These are phyloP conservation scores for Tryphoninae sp. DNA, from an alignment of 2,888 invertebrate species.

Conservation along the genomic window DNA sequence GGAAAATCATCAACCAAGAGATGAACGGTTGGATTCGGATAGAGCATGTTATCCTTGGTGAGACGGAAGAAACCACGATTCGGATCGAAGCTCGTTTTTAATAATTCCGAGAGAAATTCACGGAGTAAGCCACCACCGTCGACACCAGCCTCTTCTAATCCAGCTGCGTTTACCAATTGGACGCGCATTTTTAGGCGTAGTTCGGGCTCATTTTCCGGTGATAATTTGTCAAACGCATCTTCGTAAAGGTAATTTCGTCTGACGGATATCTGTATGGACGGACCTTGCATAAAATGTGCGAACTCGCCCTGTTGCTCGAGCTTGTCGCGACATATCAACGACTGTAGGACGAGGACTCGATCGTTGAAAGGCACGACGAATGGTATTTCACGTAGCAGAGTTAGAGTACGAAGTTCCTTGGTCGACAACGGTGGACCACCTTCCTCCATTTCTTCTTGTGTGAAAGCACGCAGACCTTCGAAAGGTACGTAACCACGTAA, in stretches of 20 bases:
- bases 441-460: constrained; percentile 86
- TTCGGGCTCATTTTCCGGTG: constrained; percentile 94
- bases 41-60: constrained; percentile 95
- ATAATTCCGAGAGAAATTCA: constrained; percentile 96
- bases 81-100: constrained; percentile 98
- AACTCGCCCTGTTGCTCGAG: constrained; percentile 89
- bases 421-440: constrained; percentile 93
- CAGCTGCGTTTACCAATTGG: constrained; percentile 94
- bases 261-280: constrained; percentile 89
- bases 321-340: constrained; percentile 86
- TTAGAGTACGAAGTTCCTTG: constrained; percentile 92
- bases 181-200: constrained; percentile 93
- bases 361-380: constrained; percentile 97
- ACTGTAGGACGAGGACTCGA: constrained; percentile 92
- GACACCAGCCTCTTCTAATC: constrained; percentile 97
- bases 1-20: constrained; percentile 92
- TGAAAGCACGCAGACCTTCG: constrained; percentile 83
- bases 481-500: constrained; percentile 82
- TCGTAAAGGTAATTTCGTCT: constrained; percentile 97
- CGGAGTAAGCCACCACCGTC: constrained; percentile 98
- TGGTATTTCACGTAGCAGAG: constrained; percentile 95
- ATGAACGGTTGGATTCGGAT: constrained; percentile 97
- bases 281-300: constrained; percentile 89
- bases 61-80: constrained; percentile 95
- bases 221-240: constrained; percentile 97